Percentiles rank a stretch among this genome's conserved stretches.
These are phyloP conservation scores for Xiphydria camelus DNA, from an alignment of 2,888 invertebrate species.

Conservation along the genomic window DNA sequence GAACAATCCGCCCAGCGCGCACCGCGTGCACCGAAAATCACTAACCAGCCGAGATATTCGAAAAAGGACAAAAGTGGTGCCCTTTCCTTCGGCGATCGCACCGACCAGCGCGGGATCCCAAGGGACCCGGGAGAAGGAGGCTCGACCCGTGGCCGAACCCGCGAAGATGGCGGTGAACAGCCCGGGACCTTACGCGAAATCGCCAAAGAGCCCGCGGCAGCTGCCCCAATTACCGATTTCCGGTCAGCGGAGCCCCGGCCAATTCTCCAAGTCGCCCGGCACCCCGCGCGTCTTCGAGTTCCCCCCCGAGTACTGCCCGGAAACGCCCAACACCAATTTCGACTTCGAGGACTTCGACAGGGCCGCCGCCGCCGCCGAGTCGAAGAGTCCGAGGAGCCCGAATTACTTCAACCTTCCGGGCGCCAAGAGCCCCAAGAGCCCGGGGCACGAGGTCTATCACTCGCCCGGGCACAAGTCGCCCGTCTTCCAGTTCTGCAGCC, in stretches of 20 bases:
- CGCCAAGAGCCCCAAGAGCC: conserved; percentile 11
- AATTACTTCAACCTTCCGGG: conserved; percentile 11
- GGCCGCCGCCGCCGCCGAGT: too few species aligned
- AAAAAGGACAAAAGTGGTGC: too few species aligned
- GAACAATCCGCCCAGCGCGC: too few species aligned
- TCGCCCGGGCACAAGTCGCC: conserved; percentile 29
- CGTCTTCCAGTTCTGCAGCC: conserved; percentile 42
- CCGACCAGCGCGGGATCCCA: too few species aligned
- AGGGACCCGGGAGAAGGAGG: too few species aligned
- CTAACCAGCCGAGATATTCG: too few species aligned
- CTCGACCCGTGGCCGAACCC: background rate
- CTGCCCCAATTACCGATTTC: conserved; percentile 62
- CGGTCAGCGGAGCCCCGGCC: conserved; percentile 62
- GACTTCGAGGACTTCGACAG: conserved; percentile 40
- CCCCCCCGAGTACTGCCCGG: conserved; percentile 40
- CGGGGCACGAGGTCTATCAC: conserved; percentile 13
- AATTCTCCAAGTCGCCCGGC: conserved; percentile 62
- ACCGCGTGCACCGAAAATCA: background rate
- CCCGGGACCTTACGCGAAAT: conserved; percentile 63
- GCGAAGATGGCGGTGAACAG: conserved; percentile 63
- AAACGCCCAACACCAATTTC: conserved; percentile 42
- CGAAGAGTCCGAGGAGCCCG: conserved; percentile 29
- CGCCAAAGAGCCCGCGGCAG: conserved; percentile 65
- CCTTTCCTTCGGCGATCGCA: too few species aligned
- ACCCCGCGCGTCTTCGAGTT: conserved; percentile 60